Conservation (phyloP, 2,888 invertebrate species). For the Diarsia rubi region DNA sequence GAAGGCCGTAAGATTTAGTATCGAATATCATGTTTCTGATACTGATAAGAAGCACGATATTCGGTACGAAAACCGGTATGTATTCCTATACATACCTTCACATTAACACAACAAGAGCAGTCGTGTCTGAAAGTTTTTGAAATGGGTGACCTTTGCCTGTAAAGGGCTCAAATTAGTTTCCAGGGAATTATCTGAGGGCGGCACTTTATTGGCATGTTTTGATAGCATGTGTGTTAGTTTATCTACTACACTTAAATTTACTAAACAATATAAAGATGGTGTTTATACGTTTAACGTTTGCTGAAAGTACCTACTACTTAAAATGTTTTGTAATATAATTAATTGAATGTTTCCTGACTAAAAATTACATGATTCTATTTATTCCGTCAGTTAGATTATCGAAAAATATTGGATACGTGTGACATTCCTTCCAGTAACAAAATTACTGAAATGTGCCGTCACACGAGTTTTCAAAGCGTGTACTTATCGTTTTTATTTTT, state of each 20-base stretch:
- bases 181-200: conserved; percentile 15
- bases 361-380: too few species aligned
- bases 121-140: conserved; percentile 58
- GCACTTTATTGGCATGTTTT: conserved; percentile 40
- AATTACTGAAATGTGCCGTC: too few species aligned
- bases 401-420: too few species aligned
- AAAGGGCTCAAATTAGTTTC: conserved; percentile 55
- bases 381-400: too few species aligned
- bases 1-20: too few species aligned
- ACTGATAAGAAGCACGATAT: neutral
- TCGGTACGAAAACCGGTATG: neutral
- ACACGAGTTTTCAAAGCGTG: too few species aligned
- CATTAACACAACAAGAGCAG: conserved; percentile 43
- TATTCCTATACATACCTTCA: neutral
- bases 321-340: too few species aligned
- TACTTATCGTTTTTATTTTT: too few species aligned
- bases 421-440: too few species aligned
- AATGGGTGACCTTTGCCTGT: conserved; percentile 40
- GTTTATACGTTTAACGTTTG: neutral
- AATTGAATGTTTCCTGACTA: neutral
- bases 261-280: neutral
- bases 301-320: too few species aligned
- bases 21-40: too few species aligned
- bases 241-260: neutral
- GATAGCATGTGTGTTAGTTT: conserved; percentile 31